A percentile compares a stretch with the other conserved stretches of the same genome.
These are phyloP conservation scores for Acutogordius australiensis DNA, from an alignment of 2,888 invertebrate genomes.

Conservation along the genomic window DNA sequence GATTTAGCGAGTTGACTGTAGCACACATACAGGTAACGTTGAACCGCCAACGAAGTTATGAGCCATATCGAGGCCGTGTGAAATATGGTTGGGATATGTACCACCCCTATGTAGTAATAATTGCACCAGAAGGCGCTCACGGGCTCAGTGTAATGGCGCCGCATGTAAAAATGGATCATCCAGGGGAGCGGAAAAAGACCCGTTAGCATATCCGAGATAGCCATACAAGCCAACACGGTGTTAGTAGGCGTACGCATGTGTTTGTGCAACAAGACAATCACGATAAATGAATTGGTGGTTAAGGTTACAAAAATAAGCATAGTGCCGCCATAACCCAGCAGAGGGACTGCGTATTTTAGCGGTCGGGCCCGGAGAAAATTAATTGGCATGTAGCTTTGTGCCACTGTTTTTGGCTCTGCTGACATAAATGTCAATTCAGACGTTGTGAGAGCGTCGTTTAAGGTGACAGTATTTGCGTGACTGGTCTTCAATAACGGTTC, in stretches of 20 bases:
- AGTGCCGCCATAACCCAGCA: slow-evolving; percentile 50
- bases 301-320: slow-evolving; percentile 53
- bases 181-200: slow-evolving; percentile 61
- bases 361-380: slow-evolving; percentile 21
- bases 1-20: slow-evolving; percentile 58
- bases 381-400: neutral
- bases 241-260: slow-evolving; percentile 76
- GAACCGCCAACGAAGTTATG: slow-evolving; percentile 57
- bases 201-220: slow-evolving; percentile 69
- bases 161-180: slow-evolving; percentile 56
- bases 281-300: slow-evolving; percentile 62
- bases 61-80: slow-evolving; percentile 80
- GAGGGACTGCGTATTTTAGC: slow-evolving; percentile 35
- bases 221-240: slow-evolving; percentile 75
- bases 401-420: too few relatives aligned
- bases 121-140: slow-evolving; percentile 17
- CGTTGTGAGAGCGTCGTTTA: too few relatives aligned
- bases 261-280: slow-evolving; percentile 53
- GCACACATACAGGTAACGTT: slow-evolving; percentile 74
- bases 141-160: slow-evolving; percentile 15
- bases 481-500: too few relatives aligned
- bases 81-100: slow-evolving; percentile 44
- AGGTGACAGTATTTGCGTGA: too few relatives aligned
- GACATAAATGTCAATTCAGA: too few relatives aligned
- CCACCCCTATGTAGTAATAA: slow-evolving; percentile 29